phyloP scores from a whole-genome alignment of 2,888 invertebrate species.

The Phortica magna region DNA sequence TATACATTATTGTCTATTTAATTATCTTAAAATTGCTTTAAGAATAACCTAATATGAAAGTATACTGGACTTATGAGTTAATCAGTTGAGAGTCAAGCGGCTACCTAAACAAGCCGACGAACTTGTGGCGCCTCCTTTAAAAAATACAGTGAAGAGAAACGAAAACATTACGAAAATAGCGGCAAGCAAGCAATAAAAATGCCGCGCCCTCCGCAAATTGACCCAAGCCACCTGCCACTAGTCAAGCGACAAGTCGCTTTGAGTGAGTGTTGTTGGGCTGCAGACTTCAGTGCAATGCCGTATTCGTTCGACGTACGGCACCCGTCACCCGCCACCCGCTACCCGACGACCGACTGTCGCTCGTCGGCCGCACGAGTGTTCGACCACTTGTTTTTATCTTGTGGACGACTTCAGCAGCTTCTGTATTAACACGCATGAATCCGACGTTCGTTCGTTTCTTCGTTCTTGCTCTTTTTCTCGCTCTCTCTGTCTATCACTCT shows the following conservation, averaged over 20 bases:
- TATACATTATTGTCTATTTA: too few species aligned
- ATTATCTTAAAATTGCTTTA: too few species aligned
- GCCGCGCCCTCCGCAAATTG: background rate
- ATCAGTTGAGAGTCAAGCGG: too few species aligned
- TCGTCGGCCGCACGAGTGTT: background rate
- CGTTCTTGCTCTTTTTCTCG: constrained; percentile 39
- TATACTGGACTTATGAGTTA: too few species aligned
- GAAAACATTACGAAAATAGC: background rate
- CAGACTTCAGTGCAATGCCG: too few species aligned
- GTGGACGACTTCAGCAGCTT: background rate
- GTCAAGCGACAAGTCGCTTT: background rate
- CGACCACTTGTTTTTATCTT: background rate
- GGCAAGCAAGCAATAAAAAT: background rate
- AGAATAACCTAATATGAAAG: too few species aligned
- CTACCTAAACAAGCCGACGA: too few species aligned
- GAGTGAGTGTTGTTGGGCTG: too few species aligned
- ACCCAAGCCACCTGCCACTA: background rate
- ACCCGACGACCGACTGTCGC: background rate
- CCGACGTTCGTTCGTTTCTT: constrained; percentile 31
- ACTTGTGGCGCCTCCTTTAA: background rate
- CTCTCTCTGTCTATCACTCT: constrained; percentile 29
- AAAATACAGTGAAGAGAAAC: background rate
- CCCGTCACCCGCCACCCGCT: too few species aligned
- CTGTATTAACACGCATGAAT: background rate
- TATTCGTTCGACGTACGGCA: too few species aligned